Evolutionary conservation across 2,797 vertebrate genomes (phyloP).

Genomic region (Zenarchopterus dispar): DNA sequence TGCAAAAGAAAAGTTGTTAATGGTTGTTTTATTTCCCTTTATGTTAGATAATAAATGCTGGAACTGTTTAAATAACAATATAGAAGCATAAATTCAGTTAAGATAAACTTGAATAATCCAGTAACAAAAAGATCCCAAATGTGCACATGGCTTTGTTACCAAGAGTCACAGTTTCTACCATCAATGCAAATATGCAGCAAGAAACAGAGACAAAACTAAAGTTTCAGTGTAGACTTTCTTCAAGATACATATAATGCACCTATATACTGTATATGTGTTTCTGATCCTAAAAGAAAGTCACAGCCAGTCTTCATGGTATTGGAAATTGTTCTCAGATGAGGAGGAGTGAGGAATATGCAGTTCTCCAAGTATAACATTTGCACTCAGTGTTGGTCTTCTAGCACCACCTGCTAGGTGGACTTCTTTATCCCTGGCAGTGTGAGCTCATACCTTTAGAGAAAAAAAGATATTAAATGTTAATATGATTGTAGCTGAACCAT

Average conservation of each 20-base stretch:
- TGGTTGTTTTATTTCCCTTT: neutral
- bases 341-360: neutral
- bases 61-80: too few relatives aligned
- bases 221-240: neutral
- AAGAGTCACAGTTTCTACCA: neutral
- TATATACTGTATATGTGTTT: neutral
- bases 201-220: too few relatives aligned
- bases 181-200: too few relatives aligned
- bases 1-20: neutral
- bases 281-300: too few relatives aligned
- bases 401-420: constrained; percentile 15
- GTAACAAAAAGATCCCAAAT: too few relatives aligned
- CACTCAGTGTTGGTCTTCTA: neutral
- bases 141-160: neutral
- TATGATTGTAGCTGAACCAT: too few relatives aligned
- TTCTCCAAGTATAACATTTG: neutral
- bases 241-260: neutral
- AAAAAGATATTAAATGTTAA: constrained; percentile 10
- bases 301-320: too few relatives aligned
- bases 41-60: too few relatives aligned
- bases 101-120: neutral
- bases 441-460: constrained; percentile 77
- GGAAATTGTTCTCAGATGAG: too few relatives aligned
- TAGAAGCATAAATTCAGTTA: neutral
- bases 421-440: constrained; percentile 76